These are phyloP conservation scores for Benitochromis conjunctus DNA, from an alignment of 2,113 vertebrate species.

Conservation along the genomic window DNA sequence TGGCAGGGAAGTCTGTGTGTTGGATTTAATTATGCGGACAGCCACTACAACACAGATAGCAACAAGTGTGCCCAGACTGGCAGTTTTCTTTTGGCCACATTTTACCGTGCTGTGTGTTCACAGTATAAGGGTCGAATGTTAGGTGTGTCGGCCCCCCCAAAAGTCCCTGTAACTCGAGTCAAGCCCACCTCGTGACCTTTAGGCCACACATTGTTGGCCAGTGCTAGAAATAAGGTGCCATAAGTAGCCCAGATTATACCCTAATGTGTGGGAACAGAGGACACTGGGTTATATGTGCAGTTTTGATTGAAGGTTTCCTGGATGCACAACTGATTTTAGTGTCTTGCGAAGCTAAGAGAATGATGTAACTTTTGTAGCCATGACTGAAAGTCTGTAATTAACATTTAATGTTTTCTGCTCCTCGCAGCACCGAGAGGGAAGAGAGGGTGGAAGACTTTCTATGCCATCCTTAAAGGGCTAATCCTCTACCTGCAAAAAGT, in stretches of 20 bases:
- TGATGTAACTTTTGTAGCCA: rapidly evolving
- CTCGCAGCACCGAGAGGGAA: conserved; percentile 91
- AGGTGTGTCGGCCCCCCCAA: not conserved
- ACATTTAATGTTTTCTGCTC: not conserved
- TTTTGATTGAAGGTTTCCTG: not conserved
- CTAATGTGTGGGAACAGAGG: not conserved
- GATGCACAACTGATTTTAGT: not conserved
- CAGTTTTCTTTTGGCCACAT: not conserved
- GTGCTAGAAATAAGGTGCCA: not conserved
- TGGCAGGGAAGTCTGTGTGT: not conserved
- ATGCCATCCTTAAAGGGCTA: conserved; percentile 91
- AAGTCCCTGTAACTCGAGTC: not conserved
- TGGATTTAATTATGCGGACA: not conserved
- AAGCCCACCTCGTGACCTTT: not conserved
- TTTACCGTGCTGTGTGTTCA: not conserved
- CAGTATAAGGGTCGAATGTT: rapidly evolving
- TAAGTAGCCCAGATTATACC: not conserved
- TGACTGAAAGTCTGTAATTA: not conserved
- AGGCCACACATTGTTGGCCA: not conserved
- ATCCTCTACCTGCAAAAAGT: conserved; percentile 98
- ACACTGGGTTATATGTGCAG: not conserved
- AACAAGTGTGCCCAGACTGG: not conserved
- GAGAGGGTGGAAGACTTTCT: conserved; percentile 95
- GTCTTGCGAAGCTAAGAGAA: not conserved
- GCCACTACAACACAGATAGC: not conserved